A percentile compares a stretch with the other conserved stretches of the same genome.
Evolutionary conservation across 2,797 vertebrate species (phyloP).

Genomic region (Oreochromis grahami): DNA sequence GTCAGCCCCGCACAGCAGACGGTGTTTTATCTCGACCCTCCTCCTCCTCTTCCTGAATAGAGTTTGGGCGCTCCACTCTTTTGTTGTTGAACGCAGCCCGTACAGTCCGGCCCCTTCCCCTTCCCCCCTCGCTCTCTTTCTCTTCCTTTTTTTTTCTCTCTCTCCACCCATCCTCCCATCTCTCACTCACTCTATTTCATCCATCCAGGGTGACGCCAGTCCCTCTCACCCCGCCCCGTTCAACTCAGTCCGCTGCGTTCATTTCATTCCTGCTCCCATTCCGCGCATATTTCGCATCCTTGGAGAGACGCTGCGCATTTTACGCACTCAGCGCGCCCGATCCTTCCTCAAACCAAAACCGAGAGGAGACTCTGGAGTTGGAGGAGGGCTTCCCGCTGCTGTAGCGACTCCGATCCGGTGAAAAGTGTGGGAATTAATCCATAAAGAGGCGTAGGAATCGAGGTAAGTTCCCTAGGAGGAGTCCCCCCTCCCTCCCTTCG

Average conservation of each 20-base stretch:
- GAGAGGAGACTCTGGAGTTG: conserved; percentile 41
- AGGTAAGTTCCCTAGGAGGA: conserved; percentile 73
- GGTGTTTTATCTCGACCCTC: conserved; percentile 9
- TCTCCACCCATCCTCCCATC: conserved; percentile 49
- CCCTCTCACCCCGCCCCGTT: conserved; percentile 77
- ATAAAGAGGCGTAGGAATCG: conserved; percentile 51
- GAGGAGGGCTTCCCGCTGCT: conserved; percentile 33
- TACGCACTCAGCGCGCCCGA: conserved; percentile 62
- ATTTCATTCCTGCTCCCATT: conserved; percentile 99
- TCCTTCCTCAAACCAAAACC: conserved; percentile 27
- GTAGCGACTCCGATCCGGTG: conserved; percentile 17
- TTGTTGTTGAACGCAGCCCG: conserved; percentile 63
- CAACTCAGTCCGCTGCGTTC: conserved; percentile 90
- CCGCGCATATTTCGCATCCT: conserved; percentile 97
- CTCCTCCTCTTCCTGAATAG: conserved; percentile 41
- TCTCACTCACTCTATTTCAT: conserved; percentile 64
- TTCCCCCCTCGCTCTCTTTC: conserved; percentile 8
- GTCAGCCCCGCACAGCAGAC: conserved; percentile 22
- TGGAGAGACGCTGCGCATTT: conserved; percentile 77
- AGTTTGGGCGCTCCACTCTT: conserved; percentile 62
- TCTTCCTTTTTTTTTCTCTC: not conserved
- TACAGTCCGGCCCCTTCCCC: conserved; percentile 55
- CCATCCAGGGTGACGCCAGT: conserved; percentile 84
- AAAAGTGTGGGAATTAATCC: conserved; percentile 60
- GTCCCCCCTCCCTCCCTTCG: not conserved